phyloP scores from a whole-genome alignment of 2,113 vertebrate species.

The Myiagra hebetior region DNA sequence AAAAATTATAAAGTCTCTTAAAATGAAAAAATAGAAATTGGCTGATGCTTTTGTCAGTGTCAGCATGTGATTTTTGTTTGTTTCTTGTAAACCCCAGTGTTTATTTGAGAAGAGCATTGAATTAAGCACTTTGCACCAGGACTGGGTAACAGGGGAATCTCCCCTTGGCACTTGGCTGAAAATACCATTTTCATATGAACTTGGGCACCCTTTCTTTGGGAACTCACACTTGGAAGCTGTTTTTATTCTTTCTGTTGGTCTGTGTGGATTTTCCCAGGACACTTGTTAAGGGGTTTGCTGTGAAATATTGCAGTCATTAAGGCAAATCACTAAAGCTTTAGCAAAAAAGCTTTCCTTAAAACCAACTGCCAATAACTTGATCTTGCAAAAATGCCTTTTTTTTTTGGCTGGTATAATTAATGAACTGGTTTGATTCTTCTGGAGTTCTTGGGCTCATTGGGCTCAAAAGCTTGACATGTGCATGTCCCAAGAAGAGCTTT shows the following conservation, averaged over 20 bases:
- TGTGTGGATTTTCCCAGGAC: not conserved
- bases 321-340: conserved; percentile 8
- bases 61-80: not conserved
- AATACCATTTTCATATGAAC: not conserved
- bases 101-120: not conserved
- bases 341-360: conserved; percentile 5
- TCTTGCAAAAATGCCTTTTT: not conserved
- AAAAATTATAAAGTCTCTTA: not conserved
- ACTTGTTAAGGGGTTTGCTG: not conserved
- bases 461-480: not conserved
- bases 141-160: not conserved
- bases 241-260: not conserved
- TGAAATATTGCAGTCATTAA: conserved; percentile 38
- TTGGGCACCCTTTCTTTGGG: not conserved
- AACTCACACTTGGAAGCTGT: not conserved
- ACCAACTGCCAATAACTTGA: not conserved
- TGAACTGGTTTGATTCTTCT: not conserved
- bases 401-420: not conserved
- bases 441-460: not conserved
- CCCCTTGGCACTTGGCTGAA: not conserved
- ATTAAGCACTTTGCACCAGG: not conserved
- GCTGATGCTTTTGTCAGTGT: not conserved
- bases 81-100: not conserved
- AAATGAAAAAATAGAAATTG: not conserved
- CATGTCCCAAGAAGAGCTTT: not conserved